Evolutionary conservation across 2,888 invertebrate species (phyloP), one percentile per base, ranked within the genome.

Genomic region (Nemapogon koenigi): DNA sequence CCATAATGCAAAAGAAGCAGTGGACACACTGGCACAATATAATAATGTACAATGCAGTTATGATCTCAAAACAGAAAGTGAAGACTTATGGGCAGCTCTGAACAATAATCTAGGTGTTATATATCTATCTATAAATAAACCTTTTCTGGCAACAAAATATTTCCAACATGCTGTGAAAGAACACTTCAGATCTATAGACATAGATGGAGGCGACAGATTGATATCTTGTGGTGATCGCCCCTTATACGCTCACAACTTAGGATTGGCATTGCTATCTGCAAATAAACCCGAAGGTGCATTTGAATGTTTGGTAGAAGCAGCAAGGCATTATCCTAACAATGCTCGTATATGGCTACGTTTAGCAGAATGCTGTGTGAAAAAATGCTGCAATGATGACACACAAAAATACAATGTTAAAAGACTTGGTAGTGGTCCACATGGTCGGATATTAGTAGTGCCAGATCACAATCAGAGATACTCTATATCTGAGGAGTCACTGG

Each of bases 261-360:
- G 94, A 0, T 82, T 97, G 38, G 85, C 91, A 13, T 76, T 95
- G 51, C 79, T 97, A 28, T 88, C 91, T 55, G 86, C 91, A 19
- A 88, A 89, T 39, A 86, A 91, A 50, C 86, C 92, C 1, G 81
- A 83, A 43, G 88, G 90, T 52, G 96, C 97, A 1, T 97, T 97
- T 66, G 94, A 94, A 55, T 94, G 92, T 61, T 83, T 97, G 29
- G 86, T 92, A 10, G 89, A 94, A 62, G 91, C 91, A 2, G 87
- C 93, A 0, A 86, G 93, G 45, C 85, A 90, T 41, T 92, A 90
- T 54, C 92, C 91, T 43, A 88, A 89, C 49, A 96, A 95, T 66
- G 91, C 96, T 3, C 81, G 91, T 39, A 81, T 97, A 27, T 98
- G 97, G 97, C 75, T 95, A 40, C 83, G 97, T 50, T 79, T 97